Evolutionary conservation across 2,888 invertebrate genomes (phyloP), one percentile per base, ranked within the genome.

Genomic region (Melangyna quadrimaculata): DNA sequence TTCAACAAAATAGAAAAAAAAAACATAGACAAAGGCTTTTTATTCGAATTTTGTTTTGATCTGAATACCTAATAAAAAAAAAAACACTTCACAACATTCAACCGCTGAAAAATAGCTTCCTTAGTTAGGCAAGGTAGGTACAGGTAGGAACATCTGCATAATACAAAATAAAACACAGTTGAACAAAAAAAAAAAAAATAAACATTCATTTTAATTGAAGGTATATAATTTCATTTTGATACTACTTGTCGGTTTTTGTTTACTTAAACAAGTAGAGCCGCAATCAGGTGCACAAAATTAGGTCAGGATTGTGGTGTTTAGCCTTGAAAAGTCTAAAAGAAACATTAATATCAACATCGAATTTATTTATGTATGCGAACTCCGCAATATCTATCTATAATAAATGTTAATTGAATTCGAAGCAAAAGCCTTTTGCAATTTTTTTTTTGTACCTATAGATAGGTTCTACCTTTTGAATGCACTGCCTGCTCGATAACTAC

Each of bases 231-330:
- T 10, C 8, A 6, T 57, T 32, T 35, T 57, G n/a, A n/a, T n/a
- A n/a, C n/a, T n/a, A 14, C 7, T 35, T 57, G 57, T 57, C 35
- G 19, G 22, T 19, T 1, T 35, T 57, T 57, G 29, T 57, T 57
- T 53, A 53, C 57, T 12, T 14, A 35, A n/a, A n/a, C n/a, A n/a
- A n/a, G n/a, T 32, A 19, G 32, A 57, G 10, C 57, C 32, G 35
- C 57, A 35, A 57, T 10, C 48, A 51, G 12, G 19, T 1, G 19
- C 57, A 35, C 32, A 35, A 57, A 57, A 57, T 57, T 32, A 35
- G 57, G 57, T 57, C 57, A 57, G 57, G 35, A 57, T 57, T 57
- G 8, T 35, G 57, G 19, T 57, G 57, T 35, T n/a, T 35, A 22
- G 35, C 57, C 35, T 57, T 57, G 35, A 32, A 57, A 57, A 35